Base-by-base conservation (phyloP, 53 echinoderm and acorn worm genomes). In the Holothuria leucospilota region DNA sequence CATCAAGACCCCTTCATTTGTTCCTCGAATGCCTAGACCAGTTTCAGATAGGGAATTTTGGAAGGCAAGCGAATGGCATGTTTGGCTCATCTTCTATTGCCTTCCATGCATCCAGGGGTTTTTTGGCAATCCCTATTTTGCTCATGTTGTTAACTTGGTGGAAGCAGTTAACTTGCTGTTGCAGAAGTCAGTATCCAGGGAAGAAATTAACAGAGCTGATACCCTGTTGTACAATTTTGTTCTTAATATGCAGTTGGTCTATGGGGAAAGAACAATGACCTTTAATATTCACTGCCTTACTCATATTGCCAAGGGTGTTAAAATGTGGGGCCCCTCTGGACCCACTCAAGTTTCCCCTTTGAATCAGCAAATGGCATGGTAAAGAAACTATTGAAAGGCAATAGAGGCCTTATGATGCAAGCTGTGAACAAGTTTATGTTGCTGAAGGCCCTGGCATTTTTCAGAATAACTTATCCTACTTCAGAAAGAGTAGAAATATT, bases 341-440 rank as follows among this genome's bases (percentile, higher is more conserved):
- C 86, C 12, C 84, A 84, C 34, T 92, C 92, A 41, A 89, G 92
- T 51, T 92, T 92, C 42, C 42, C n/a, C n/a, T n/a, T n/a, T n/a
- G n/a, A n/a, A n/a, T n/a, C n/a, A n/a, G n/a, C n/a, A n/a, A n/a
- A n/a, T n/a, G n/a, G n/a, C n/a, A n/a, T n/a, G n/a, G n/a, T n/a
- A n/a, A n/a, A n/a, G n/a, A n/a, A n/a, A n/a, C n/a, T n/a, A n/a
- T n/a, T n/a, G n/a, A n/a, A n/a, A n/a, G n/a, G n/a, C n/a, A n/a
- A n/a, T n/a, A n/a, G n/a, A n/a, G n/a, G n/a, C n/a, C n/a, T n/a
- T n/a, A n/a, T n/a, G n/a, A n/a, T n/a, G n/a, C n/a, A n/a, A n/a
- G n/a, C n/a, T n/a, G n/a, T n/a, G n/a, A n/a, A n/a, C n/a, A n/a
- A n/a, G n/a, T n/a, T n/a, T n/a, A n/a, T n/a, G n/a, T n/a, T n/a